Base-by-base conservation (phyloP, 2,888 invertebrate species). In the Pyrrhosoma nymphula region DNA sequence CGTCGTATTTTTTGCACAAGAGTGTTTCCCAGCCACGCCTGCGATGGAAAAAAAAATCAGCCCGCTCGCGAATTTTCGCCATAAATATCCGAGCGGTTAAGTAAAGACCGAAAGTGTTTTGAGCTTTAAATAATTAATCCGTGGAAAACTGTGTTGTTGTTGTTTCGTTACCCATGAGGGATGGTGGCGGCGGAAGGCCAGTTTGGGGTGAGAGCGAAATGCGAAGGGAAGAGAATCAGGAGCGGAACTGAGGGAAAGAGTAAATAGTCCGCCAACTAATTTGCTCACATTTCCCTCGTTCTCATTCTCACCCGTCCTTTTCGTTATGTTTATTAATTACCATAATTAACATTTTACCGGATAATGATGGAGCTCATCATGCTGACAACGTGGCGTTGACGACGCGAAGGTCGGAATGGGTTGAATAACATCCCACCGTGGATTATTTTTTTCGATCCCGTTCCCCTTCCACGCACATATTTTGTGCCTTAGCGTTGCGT, bases 61-160 rank as follows among this genome's bases (percentile, higher is more conserved):
- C 75, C 23, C 30, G 35, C 82, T 35, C 35, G 82, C 18, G 82
- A 82, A 82, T 82, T 82, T n/a, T 35, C 16, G 35, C 35, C 82
- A 82, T 82, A 82, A 82, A 82, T 82, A 82, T 82, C 82, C 82
- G 35, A 82, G 82, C 82, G 82, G 82, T 82, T 35, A 82, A 82
- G 82, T 82, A 82, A 82, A 82, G 82, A 82, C 82, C 82, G 82
- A 82, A 82, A 82, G 82, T 82, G 82, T 82, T 82, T 82, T 82
- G 82, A 82, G 82, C 30, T 82, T 82, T 82, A 82, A 82, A 82
- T 82, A 82, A 82, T 82, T 82, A 82, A 82, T 35, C 30, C 16
- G 35, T 30, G 82, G 82, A 35, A 82, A 82, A 82, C 82, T 82
- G 82, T 82, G 82, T 35, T 60, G 60, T 60, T 60, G 60, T 20